Base-by-base conservation (phyloP, 2,113 vertebrate genomes). In the Pachypanchax playfairii region DNA sequence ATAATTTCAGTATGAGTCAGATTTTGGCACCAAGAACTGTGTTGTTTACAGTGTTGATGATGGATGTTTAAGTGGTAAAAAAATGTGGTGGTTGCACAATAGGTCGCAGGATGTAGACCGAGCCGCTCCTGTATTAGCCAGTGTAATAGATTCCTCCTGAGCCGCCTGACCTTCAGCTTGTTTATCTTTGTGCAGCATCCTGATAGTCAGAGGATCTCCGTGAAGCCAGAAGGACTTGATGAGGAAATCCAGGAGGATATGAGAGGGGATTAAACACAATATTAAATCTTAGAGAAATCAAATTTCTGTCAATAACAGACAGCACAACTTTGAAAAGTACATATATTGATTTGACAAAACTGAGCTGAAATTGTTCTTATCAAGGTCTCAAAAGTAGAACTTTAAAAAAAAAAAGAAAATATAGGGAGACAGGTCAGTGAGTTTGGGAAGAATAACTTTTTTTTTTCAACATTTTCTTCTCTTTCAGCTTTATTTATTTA, bases 271-370 rank as follows among this genome's bases (percentile, higher is more conserved):
- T 46, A 73, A 73, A 59, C 24, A 9, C 21, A n/a, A 6, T 65
- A 68, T 75, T 63, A 70, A 73, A 79, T 79, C 41, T 52, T n/a
- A 43, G 59, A 31, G 17, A 12, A 6, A 12, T 10, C 4, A 29
- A 42, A 12, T 41, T 5, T 35, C 29, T 60, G 66, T 77, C 67
- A 53, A 61, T 70, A 63, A 29, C 62, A 55, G 57, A 60, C 0
- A 65, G 44, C 46, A 14, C 59, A 42, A 79, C 73, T 82, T 60
- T 61, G 52, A 79, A 77, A 81, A 61, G 66, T 65, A 73, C 68
- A 56, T 25, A 51, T 60, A 87, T 85, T 68, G 80, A 85, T 82
- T 66, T 9, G 36, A 28, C 13, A 48, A 65, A 66, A 73, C 70
- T 36, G 67, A 62, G 76, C 47, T 36, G 41, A 46, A 72, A 71